Evolutionary conservation across 2,113 vertebrate species (phyloP).

Genomic region (Rhinoderma darwinii): DNA sequence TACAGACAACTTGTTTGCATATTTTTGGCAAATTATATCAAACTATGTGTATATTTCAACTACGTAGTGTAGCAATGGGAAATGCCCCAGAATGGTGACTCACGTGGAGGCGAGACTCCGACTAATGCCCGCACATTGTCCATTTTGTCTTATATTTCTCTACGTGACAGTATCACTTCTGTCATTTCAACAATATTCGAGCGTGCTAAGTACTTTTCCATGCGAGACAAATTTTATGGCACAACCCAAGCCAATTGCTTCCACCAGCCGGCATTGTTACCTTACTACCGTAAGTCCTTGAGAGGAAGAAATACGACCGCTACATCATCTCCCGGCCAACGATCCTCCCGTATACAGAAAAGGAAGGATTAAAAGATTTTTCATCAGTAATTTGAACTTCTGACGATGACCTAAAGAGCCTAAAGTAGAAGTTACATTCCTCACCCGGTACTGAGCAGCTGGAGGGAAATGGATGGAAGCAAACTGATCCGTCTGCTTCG

Average conservation of each 20-base stretch:
- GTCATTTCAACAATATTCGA: neutral
- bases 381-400: conserved; percentile 21
- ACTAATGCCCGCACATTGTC: neutral
- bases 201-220: neutral
- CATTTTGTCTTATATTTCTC: neutral
- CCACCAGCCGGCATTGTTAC: neutral
- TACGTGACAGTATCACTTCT: conserved; percentile 8
- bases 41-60: neutral
- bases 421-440: neutral
- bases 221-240: neutral
- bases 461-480: neutral
- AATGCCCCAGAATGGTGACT: neutral
- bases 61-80: neutral
- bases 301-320: neutral
- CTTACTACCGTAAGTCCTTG: neutral
- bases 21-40: neutral
- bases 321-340: neutral
- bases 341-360: neutral
- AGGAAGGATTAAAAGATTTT: conserved; percentile 27
- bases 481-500: conserved; percentile 36
- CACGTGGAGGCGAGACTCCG: neutral
- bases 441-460: neutral
- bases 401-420: conserved; percentile 9
- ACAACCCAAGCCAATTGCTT: neutral
- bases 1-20: neutral